These are phyloP conservation scores for Graptemys geographica DNA, from an alignment of 2,797 vertebrate genomes.

Conservation along the genomic window DNA sequence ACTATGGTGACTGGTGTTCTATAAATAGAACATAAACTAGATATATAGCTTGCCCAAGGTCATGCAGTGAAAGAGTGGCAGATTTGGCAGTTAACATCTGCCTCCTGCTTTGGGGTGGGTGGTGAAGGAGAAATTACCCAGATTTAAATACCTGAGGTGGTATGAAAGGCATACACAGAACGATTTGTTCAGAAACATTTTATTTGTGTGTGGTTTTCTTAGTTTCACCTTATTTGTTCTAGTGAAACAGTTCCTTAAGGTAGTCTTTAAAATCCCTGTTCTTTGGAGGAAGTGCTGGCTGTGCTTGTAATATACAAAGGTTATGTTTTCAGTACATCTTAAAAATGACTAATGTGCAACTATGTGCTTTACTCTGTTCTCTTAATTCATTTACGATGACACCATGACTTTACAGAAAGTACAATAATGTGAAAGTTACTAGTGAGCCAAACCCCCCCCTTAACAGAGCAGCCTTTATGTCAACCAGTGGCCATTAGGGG, in stretches of 20 bases:
- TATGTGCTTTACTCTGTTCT: background rate
- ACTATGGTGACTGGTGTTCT: background rate
- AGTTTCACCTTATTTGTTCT: background rate
- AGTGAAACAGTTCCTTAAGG: background rate
- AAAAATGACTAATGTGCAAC: background rate
- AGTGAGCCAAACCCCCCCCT: no score
- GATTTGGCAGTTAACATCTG: accelerated
- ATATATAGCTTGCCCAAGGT: background rate
- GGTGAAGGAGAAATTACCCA: background rate
- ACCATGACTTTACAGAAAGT: conserved; percentile 11
- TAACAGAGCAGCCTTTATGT: no score
- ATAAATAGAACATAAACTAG: background rate
- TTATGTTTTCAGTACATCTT: background rate
- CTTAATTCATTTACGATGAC: conserved; percentile 7
- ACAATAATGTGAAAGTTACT: background rate
- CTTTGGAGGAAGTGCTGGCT: background rate
- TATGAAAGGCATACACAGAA: background rate
- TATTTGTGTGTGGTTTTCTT: background rate
- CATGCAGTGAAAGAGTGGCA: background rate
- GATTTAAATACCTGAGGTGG: background rate
- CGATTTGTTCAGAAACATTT: background rate
- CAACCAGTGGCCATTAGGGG: no score
- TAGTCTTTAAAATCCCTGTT: background rate
- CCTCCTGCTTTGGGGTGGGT: background rate
- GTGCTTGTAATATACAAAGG: background rate